Conservation (phyloP, 1,140 invertebrate genomes). For the Campodea augens region DNA sequence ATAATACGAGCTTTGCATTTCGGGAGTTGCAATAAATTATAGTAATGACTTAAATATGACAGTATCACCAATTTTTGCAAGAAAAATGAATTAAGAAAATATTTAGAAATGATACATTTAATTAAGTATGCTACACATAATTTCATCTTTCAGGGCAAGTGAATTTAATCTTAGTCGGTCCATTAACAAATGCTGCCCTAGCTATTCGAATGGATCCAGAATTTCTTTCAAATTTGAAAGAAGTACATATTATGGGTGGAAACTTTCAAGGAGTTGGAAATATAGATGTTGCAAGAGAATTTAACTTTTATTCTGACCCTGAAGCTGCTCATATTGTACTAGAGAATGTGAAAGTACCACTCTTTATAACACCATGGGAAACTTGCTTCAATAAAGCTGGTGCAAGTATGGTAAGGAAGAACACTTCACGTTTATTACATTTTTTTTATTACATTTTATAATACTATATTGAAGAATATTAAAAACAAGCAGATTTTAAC, state of each 20-base stretch:
- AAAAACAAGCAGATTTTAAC: not conserved
- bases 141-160: slow-evolving; percentile 19
- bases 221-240: slow-evolving; percentile 29
- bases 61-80: too few relatives aligned
- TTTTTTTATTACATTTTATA: not conserved
- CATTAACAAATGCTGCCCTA: slow-evolving; percentile 39
- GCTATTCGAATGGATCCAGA: slow-evolving; percentile 32
- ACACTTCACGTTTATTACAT: not conserved
- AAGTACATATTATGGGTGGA: slow-evolving; percentile 37
- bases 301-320: slow-evolving; percentile 43
- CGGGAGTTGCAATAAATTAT: too few relatives aligned
- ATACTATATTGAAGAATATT: not conserved
- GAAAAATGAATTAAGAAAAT: too few relatives aligned
- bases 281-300: slow-evolving; percentile 32
- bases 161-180: slow-evolving; percentile 32
- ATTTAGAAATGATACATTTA: too few relatives aligned
- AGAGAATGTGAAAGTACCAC: slow-evolving; percentile 20
- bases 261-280: slow-evolving; percentile 33
- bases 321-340: slow-evolving; percentile 37
- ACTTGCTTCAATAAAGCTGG: slow-evolving; percentile 13
- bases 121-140: not conserved
- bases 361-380: slow-evolving; percentile 20
- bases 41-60: too few relatives aligned
- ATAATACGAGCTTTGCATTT: too few relatives aligned
- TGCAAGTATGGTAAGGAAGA: slow-evolving; percentile 7